Evolutionary conservation across 2,113 vertebrate species (phyloP), one percentile per base, ranked within the genome.

Genomic region (Gracilinanus agilis): DNA sequence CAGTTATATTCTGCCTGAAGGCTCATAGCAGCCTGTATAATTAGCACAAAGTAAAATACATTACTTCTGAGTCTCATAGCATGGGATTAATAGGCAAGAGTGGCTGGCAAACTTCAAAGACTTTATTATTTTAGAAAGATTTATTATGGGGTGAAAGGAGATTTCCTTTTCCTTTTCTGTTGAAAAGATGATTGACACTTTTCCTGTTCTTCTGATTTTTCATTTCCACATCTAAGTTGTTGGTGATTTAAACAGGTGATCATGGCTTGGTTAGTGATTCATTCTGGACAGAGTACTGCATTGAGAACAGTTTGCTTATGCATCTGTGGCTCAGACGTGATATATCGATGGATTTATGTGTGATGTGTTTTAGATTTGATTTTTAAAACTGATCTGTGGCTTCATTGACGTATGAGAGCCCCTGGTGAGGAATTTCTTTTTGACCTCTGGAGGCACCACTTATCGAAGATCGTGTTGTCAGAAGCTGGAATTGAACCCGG

Each of bases 101-200:
- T 12, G 0, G 88, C 67, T 96, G 55, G 49, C 55, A 96, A 90
- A 49, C 95, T 94, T 92, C 44, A 54, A 93, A 61, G 93, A 90
- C 96, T 96, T 97, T 97, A 90, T 93, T 95, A 96, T 91, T 58
- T 92, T 83, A 92, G 44, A 0, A 95, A 93, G 89, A 83, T 83
- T 83, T 83, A 83, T 92, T 94, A 58, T 44, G 44, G 67, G n/a
- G 29, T 91, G 10, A 92, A 88, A 90, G 7, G n/a, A 83, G 67
- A 83, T 83, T 40, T 83, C 67, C n/a, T 83, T 83, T 83, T 83
- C 16, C 4, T 40, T 21, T 83, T 83, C 23, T 83, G n/a, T 40
- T 83, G 40, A 23, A 83, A 40, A 40, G n/a, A 83, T 40, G 67
- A 83, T 83, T n/a, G 2, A 58, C 94, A 95, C 94, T 89, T 53